These are phyloP conservation scores for Pseudanteris insignis DNA, from an alignment of 2,888 invertebrate genomes.

Conservation along the genomic window DNA sequence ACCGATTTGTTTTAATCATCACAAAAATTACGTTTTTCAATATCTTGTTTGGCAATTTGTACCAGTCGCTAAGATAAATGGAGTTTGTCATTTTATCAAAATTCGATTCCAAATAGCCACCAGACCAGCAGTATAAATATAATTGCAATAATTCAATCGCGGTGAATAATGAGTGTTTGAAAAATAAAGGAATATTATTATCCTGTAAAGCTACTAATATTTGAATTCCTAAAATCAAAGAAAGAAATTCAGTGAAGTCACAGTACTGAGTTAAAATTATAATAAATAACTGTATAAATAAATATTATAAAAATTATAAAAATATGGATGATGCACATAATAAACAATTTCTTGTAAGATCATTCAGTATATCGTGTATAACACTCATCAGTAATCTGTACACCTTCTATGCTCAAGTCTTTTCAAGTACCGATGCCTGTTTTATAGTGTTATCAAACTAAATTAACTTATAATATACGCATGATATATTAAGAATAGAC, in stretches of 20 bases:
- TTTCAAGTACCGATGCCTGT: no score
- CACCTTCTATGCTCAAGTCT: no score
- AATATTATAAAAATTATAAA: not conserved
- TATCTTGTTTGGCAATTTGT: conserved; percentile 25
- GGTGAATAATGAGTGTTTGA: conserved; percentile 25
- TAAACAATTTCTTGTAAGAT: no score
- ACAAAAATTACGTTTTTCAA: conserved; percentile 25
- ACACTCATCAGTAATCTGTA: no score
- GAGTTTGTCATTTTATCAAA: conserved; percentile 29
- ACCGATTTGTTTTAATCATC: conserved; percentile 24
- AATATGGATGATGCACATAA: not conserved
- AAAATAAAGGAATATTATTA: conserved; percentile 15
- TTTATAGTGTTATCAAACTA: no score
- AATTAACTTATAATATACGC: no score
- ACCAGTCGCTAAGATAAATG: conserved; percentile 29
- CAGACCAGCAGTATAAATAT: conserved; percentile 38
- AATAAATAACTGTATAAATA: no score
- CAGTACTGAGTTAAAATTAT: no score
- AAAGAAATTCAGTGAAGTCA: no score
- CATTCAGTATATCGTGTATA: no score
- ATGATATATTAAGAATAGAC: no score
- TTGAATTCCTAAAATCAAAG: conserved; percentile 39
- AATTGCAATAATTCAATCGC: conserved; percentile 28
- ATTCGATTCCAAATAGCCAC: conserved; percentile 33
- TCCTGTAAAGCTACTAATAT: conserved; percentile 29